Evolutionary conservation across 2,888 invertebrate species (phyloP).

Genomic region (Onchidella celtica): DNA sequence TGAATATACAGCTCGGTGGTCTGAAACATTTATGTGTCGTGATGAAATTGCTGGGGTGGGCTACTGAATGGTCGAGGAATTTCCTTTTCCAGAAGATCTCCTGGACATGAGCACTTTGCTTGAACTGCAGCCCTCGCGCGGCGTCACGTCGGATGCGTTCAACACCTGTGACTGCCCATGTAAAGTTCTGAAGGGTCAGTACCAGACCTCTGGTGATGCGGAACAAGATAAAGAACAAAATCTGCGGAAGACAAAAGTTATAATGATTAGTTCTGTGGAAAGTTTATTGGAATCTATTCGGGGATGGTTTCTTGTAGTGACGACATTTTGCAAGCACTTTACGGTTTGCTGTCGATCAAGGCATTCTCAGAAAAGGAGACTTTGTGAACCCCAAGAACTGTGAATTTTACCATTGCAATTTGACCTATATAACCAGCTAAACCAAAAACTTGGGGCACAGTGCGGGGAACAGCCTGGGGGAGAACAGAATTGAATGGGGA

Average conservation of each 20-base stretch:
- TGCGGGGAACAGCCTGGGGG: too few relatives aligned
- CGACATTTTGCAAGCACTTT: too few relatives aligned
- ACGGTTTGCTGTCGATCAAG: too few relatives aligned
- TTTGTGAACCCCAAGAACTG: too few relatives aligned
- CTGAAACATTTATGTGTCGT: constrained; percentile 70
- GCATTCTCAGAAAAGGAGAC: too few relatives aligned
- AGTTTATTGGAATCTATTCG: too few relatives aligned
- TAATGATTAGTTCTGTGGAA: too few relatives aligned
- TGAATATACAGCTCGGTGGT: constrained; percentile 72
- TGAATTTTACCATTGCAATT: too few relatives aligned
- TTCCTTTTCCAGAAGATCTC: constrained; percentile 72
- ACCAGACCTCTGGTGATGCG: constrained; percentile 66
- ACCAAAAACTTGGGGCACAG: too few relatives aligned
- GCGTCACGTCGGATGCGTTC: constrained; percentile 70
- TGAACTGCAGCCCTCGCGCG: constrained; percentile 68
- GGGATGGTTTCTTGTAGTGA: too few relatives aligned
- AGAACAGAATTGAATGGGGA: too few relatives aligned
- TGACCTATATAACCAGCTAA: too few relatives aligned
- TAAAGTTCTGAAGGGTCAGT: constrained; percentile 71
- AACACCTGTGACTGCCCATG: constrained; percentile 73
- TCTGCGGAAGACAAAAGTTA: constrained; percentile 50
- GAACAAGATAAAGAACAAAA: constrained; percentile 67
- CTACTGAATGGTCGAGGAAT: constrained; percentile 64
- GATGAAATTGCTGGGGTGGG: constrained; percentile 70
- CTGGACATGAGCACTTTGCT: constrained; percentile 73